These are phyloP conservation scores for Nymphalis c-album DNA, from an alignment of 2,888 invertebrate genomes.

Conservation along the genomic window DNA sequence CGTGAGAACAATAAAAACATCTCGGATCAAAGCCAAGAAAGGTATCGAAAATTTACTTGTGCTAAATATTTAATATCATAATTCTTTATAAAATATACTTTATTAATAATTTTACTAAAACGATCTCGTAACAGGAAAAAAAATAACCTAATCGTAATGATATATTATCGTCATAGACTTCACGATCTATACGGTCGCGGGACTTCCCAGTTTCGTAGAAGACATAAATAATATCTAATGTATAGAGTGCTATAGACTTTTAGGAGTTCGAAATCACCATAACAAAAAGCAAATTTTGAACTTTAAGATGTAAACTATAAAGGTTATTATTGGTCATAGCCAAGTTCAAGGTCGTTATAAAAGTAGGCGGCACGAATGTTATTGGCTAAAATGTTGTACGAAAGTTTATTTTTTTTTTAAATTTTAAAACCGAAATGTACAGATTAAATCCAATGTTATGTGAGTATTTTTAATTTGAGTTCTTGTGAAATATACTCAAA, in stretches of 20 bases:
- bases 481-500: not conserved
- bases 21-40: too few species aligned
- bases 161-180: too few species aligned
- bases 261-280: not conserved
- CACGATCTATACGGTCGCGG: constrained; percentile 13
- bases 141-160: too few species aligned
- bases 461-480: not conserved
- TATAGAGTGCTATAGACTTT: constrained; percentile 16
- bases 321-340: not conserved
- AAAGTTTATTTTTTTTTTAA: not conserved
- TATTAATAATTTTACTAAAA: too few species aligned
- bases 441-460: constrained; percentile 3
- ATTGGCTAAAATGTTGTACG: not conserved
- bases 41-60: too few species aligned
- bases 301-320: not conserved
- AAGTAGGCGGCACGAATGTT: constrained; percentile 4
- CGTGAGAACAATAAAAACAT: too few species aligned
- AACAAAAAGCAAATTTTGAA: not conserved
- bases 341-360: not conserved
- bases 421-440: not conserved
- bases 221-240: constrained; percentile 22
- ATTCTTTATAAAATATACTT: too few species aligned
- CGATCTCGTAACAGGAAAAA: too few species aligned
- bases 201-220: constrained; percentile 34
- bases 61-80: too few species aligned